Evolutionary conservation across 1,140 invertebrate genomes (phyloP).

Genomic region (Pseudomyrmex gracilis): DNA sequence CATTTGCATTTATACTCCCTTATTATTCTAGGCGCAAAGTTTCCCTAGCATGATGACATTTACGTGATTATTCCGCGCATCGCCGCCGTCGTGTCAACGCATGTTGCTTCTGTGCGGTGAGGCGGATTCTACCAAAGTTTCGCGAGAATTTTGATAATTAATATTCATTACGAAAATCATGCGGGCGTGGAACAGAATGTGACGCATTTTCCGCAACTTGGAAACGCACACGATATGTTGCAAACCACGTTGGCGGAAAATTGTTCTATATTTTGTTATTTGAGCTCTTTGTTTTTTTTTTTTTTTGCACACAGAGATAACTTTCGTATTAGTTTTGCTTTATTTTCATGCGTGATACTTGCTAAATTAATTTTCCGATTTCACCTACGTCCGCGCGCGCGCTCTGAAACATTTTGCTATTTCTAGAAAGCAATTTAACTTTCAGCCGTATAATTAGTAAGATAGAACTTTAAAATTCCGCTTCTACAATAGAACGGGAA

Average conservation of each 20-base stretch:
- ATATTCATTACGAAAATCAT: slow-evolving; percentile 58
- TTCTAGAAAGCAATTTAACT: not conserved
- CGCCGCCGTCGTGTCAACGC: slow-evolving; percentile 64
- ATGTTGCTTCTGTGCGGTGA: slow-evolving; percentile 55
- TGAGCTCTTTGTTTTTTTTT: not conserved
- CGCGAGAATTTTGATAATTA: slow-evolving; percentile 68
- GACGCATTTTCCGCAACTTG: slow-evolving; percentile 10
- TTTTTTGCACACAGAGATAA: not conserved
- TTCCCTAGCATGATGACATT: slow-evolving; percentile 66
- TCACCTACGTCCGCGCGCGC: too few species aligned
- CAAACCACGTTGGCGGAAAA: not conserved
- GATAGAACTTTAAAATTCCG: not conserved
- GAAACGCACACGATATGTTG: not conserved
- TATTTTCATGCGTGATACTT: not conserved
- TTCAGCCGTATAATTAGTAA: not conserved
- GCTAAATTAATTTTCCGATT: too few species aligned
- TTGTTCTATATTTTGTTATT: not conserved
- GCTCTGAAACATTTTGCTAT: not conserved
- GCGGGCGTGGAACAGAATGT: slow-evolving; percentile 17
- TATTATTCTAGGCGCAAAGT: slow-evolving; percentile 70
- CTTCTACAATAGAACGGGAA: not conserved
- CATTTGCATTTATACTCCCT: slow-evolving; percentile 75
- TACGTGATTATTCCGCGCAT: slow-evolving; percentile 64
- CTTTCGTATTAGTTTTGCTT: not conserved
- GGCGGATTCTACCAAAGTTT: slow-evolving; percentile 52